A percentile compares a stretch with the other conserved stretches of the same genome.
phyloP scores from a whole-genome alignment of 1,140 invertebrate species.

The Drosophila navojoa region DNA sequence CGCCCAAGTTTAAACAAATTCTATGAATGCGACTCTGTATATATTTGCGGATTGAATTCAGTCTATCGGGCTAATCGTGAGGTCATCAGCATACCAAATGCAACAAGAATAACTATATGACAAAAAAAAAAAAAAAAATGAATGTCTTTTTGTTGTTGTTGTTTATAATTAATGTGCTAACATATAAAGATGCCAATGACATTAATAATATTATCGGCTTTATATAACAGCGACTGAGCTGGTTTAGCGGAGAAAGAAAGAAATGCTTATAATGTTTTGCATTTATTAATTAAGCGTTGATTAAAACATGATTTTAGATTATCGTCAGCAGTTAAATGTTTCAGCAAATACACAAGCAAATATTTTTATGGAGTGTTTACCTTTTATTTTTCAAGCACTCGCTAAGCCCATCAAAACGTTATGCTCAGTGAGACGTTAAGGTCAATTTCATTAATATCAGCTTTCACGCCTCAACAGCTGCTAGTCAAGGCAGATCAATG shows the following conservation, averaged over 20 bases:
- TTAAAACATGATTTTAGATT: not conserved
- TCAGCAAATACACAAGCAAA: too few species aligned
- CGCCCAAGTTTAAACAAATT: slow-evolving; percentile 26
- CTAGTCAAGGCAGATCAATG: slow-evolving; percentile 8
- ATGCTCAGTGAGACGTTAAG: slow-evolving; percentile 11
- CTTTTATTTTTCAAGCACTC: not conserved
- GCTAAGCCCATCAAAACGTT: slow-evolving; percentile 11
- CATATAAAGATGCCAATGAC: slow-evolving; percentile 60
- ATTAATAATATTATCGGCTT: slow-evolving; percentile 29
- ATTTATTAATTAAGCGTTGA: slow-evolving; percentile 4
- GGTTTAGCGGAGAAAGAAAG: slow-evolving; percentile 16
- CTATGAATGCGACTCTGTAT: slow-evolving; percentile 29
- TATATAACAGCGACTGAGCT: slow-evolving; percentile 2
- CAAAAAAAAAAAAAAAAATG: slow-evolving; percentile 38
- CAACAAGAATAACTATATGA: slow-evolving; percentile 16
- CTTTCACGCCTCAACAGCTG: slow-evolving; percentile 30
- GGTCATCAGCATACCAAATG: slow-evolving; percentile 65
- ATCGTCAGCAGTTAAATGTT: not conserved
- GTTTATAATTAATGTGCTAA: slow-evolving; percentile 51
- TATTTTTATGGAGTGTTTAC: not conserved
- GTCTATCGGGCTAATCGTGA: slow-evolving; percentile 52
- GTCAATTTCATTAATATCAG: slow-evolving; percentile 26
- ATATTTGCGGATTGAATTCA: slow-evolving; percentile 27
- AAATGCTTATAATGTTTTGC: not conserved
- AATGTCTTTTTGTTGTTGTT: slow-evolving; percentile 38